phyloP scores from a whole-genome alignment of 2,888 invertebrate genomes.

The Drosophila tanythrix region DNA sequence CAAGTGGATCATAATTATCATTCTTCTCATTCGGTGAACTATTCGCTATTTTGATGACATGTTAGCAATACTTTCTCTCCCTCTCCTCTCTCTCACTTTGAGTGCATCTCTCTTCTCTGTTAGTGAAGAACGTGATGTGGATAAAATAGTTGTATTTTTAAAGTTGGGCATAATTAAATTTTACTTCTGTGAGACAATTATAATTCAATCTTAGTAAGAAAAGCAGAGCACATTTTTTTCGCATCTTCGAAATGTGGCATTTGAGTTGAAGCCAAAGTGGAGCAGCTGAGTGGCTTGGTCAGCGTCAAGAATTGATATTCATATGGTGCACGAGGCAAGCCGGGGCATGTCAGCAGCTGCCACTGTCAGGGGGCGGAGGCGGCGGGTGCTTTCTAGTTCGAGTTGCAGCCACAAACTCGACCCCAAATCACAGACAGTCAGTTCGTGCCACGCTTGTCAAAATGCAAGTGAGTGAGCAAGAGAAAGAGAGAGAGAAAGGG shows the following conservation, averaged over 20 bases:
- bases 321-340: conserved; percentile 51
- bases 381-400: conserved; percentile 10
- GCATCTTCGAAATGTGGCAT: conserved; percentile 4
- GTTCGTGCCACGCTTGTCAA: conserved; percentile 48
- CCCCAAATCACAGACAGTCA: conserved; percentile 57
- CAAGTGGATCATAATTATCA: neutral
- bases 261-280: conserved; percentile 20
- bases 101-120: neutral
- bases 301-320: conserved; percentile 52
- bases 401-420: conserved; percentile 56
- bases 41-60: neutral
- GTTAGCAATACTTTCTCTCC: neutral
- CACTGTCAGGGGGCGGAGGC: conserved; percentile 1
- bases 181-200: conserved; percentile 31
- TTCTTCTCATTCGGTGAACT: neutral
- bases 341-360: conserved; percentile 35
- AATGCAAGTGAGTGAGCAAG: neutral
- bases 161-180: conserved; percentile 18
- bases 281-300: neutral
- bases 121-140: neutral
- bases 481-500: neutral
- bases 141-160: neutral
- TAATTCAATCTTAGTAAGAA: conserved; percentile 21
- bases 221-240: neutral
- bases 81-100: neutral